A percentile compares a stretch with the other conserved stretches of the same genome.
Evolutionary conservation across 1,140 invertebrate genomes (phyloP).

Genomic region (Achroia grisella): DNA sequence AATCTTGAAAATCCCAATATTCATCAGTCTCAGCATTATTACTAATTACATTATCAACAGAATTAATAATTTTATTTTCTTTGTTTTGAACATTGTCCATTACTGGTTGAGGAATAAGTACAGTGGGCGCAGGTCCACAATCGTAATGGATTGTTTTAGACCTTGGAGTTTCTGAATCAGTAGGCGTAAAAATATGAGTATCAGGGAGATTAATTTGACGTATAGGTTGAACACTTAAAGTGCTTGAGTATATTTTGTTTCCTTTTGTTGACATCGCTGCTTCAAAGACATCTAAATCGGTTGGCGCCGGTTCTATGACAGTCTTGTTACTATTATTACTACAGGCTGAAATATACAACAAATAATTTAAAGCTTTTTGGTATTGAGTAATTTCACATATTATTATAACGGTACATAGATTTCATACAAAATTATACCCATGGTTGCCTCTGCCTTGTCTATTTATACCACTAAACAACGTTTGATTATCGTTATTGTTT

Average conservation of each 20-base stretch:
- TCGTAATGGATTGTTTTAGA: slow-evolving; percentile 71
- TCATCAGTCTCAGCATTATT: slow-evolving; percentile 30
- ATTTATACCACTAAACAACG: too few relatives aligned
- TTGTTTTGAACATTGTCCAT: slow-evolving; percentile 13
- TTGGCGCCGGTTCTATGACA: slow-evolving; percentile 21
- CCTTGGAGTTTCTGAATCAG: slow-evolving; percentile 66
- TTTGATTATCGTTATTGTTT: too few relatives aligned
- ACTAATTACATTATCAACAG: slow-evolving; percentile 6
- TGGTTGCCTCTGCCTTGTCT: too few relatives aligned
- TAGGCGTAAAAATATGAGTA: slow-evolving; percentile 71
- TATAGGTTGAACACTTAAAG: slow-evolving; percentile 51
- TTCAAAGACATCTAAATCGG: slow-evolving; percentile 46
- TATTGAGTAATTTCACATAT: too few relatives aligned
- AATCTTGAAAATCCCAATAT: slow-evolving; percentile 67
- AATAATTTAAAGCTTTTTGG: neutral
- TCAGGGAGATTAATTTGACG: slow-evolving; percentile 68
- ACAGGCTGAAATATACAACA: slow-evolving; percentile 66
- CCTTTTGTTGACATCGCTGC: slow-evolving; percentile 29
- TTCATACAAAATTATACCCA: too few relatives aligned
- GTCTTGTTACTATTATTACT: slow-evolving; percentile 34
- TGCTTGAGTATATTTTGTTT: slow-evolving; percentile 50
- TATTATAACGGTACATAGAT: too few relatives aligned
- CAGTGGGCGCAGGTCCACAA: slow-evolving; percentile 25
- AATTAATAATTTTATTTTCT: slow-evolving; percentile 8
- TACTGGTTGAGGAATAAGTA: slow-evolving; percentile 27